Base-by-base conservation (phyloP, 2,797 vertebrate species). In the Neosilurus hyrtlii region DNA sequence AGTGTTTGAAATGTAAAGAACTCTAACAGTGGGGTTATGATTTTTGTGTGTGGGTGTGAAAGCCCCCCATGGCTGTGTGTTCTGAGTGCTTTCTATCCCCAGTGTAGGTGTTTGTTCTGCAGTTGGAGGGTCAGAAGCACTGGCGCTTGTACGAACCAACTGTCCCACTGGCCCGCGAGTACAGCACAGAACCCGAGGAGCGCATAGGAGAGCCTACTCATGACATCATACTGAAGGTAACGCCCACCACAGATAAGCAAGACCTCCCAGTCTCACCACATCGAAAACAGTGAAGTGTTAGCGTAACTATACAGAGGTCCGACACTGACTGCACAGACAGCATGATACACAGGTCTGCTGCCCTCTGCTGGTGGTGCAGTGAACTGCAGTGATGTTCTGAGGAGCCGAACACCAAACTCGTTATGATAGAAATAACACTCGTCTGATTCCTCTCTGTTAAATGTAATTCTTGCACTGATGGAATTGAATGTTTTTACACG, bases 61-160 rank as follows among this genome's bases (percentile, higher is more conserved):
- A 43, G 8, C 43, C 43, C 43, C 4, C 43, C 43, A 43, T 56
- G 52, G 16, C 26, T 59, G 56, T 73, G 18, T 63, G n/a, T 37
- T 30, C 49, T 65, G 43, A 66, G 12, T 80, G 22, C 37, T 52
- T 30, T 80, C 30, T 54, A 51, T 26, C 43, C 24, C 22, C 16
- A 73, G 66, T 86, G 18, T 85, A 98, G 97, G 96, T 98, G 3
- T 97, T 98, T 49, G 94, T 98, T 83, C 91, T 99, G 84, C 97
- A 99, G 91, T 90, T 99, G 82, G 96, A 98, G 87, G 97, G 97
- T 0, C 88, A 97, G 93, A 98, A 99, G 57, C 96, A 90, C 76
- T 98, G 97, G 97, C 90, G 91, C 1, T 95, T 99, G 1, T 97
- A 98, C 80, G 86, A 83, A 20, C 96, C 97, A 4, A 95, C 94